A percentile compares a stretch with the other conserved stretches of the same genome.
phyloP scores from a whole-genome alignment of 2,888 invertebrate genomes.

The Leucania comma region DNA sequence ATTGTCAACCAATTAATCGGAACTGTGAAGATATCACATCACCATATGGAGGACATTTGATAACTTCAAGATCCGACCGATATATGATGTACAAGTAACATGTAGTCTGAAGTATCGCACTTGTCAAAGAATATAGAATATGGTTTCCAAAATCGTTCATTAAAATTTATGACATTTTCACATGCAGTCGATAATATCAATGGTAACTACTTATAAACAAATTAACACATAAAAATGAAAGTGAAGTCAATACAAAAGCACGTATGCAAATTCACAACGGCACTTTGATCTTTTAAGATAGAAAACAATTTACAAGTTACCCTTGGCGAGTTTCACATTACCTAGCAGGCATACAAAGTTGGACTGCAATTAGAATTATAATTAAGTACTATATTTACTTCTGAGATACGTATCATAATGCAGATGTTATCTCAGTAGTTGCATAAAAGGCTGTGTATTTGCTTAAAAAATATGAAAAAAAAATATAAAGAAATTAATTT shows the following conservation, averaged over 20 bases:
- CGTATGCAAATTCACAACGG: constrained; percentile 14
- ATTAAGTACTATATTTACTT: constrained; percentile 14
- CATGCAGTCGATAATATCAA: constrained; percentile 48
- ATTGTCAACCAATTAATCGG: constrained; percentile 11
- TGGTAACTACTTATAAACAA: constrained; percentile 32
- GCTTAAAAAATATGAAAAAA: neutral
- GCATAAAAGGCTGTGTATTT: neutral
- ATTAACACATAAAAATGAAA: constrained; percentile 59
- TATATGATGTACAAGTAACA: neutral
- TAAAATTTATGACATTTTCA: constrained; percentile 34
- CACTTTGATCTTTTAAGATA: constrained; percentile 34
- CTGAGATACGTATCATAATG: constrained; percentile 18
- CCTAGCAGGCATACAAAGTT: constrained; percentile 16
- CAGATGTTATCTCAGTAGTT: constrained; percentile 3
- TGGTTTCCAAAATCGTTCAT: constrained; percentile 9
- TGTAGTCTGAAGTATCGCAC: neutral
- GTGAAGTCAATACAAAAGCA: constrained; percentile 42
- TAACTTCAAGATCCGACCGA: neutral
- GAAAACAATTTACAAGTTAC: constrained; percentile 28
- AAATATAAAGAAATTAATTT: neutral
- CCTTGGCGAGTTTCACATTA: constrained; percentile 30
- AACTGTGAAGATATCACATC: neutral
- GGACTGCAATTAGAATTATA: constrained; percentile 19
- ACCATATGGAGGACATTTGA: constrained; percentile 1
- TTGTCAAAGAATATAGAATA: neutral